Percentiles rank a stretch among this genome's conserved stretches.
These are phyloP conservation scores for Tanaodytes sp. DNA, from an alignment of 2,888 invertebrate genomes.

Conservation along the genomic window DNA sequence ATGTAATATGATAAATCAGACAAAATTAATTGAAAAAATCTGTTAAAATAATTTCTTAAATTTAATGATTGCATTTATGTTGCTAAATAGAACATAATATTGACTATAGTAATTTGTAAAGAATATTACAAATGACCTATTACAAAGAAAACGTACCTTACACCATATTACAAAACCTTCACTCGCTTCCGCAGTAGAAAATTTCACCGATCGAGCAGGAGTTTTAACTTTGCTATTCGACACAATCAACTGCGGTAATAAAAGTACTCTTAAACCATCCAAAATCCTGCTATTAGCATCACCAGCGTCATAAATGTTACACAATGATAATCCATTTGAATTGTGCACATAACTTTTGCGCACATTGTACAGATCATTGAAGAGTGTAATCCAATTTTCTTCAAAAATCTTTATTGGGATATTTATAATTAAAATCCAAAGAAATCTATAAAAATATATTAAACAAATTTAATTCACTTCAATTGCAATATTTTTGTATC, in stretches of 20 bases:
- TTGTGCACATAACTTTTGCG: slow-evolving; percentile 1
- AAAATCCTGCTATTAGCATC: not conserved
- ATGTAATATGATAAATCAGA: not conserved
- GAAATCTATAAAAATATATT: too few species aligned
- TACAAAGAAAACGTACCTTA: slow-evolving; percentile 8
- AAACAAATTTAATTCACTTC: too few species aligned
- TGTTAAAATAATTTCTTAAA: not conserved
- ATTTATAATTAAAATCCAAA: too few species aligned
- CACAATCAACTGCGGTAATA: slow-evolving; percentile 12
- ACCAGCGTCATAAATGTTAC: slow-evolving; percentile 1
- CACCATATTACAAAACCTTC: slow-evolving; percentile 18
- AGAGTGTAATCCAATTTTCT: too few species aligned
- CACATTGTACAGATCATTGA: not conserved
- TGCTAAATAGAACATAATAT: too few species aligned
- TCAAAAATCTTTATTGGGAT: too few species aligned
- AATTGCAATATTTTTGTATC: too few species aligned
- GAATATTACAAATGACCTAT: too few species aligned
- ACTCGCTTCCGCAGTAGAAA: not conserved
- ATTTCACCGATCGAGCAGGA: slow-evolving; percentile 1
- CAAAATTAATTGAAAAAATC: not conserved
- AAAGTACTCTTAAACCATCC: slow-evolving; percentile 10
- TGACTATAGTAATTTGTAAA: too few species aligned
- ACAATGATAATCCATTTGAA: not conserved
- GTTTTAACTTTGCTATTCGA: slow-evolving; percentile 11
- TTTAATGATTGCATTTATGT: too few species aligned